phyloP scores from a whole-genome alignment of 2,888 invertebrate genomes.

The Nomada fabriciana region DNA sequence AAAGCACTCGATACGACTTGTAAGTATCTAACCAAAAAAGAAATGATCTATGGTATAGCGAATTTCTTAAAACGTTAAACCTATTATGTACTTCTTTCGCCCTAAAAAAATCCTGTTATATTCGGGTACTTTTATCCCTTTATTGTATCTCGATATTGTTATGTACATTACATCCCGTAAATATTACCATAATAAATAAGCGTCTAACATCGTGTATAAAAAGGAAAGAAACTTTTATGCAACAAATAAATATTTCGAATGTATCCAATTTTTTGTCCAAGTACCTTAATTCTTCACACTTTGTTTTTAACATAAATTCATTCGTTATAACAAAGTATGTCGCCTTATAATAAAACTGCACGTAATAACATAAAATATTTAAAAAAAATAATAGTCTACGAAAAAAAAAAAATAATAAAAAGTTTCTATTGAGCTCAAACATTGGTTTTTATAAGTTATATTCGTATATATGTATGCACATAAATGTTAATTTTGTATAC shows the following conservation, averaged over 20 bases:
- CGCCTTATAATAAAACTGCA: constrained; percentile 33
- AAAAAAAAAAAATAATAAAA: constrained; percentile 23
- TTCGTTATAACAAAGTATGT: constrained; percentile 42
- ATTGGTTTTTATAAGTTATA: neutral
- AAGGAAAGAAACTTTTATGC: constrained; percentile 59
- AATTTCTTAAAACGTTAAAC: neutral
- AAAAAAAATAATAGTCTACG: constrained; percentile 10
- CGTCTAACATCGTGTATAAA: constrained; percentile 69
- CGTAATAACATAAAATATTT: constrained; percentile 36
- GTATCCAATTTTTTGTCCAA: constrained; percentile 40
- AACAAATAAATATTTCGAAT: constrained; percentile 66
- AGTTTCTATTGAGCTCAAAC: constrained; percentile 8
- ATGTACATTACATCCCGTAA: constrained; percentile 79
- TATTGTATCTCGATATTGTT: constrained; percentile 76
- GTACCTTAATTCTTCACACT: constrained; percentile 13
- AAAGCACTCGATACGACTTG: constrained; percentile 16
- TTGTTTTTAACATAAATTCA: constrained; percentile 20
- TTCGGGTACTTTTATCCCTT: constrained; percentile 68
- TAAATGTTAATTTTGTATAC: constrained; percentile 21
- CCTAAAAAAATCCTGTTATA: constrained; percentile 53
- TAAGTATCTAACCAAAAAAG: constrained; percentile 50
- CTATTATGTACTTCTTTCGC: constrained; percentile 9
- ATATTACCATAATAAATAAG: constrained; percentile 72
- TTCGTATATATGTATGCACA: constrained; percentile 23
- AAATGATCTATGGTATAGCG: neutral